Base-by-base conservation (phyloP, 2,113 vertebrate species). In the Taurulus bubalis region DNA sequence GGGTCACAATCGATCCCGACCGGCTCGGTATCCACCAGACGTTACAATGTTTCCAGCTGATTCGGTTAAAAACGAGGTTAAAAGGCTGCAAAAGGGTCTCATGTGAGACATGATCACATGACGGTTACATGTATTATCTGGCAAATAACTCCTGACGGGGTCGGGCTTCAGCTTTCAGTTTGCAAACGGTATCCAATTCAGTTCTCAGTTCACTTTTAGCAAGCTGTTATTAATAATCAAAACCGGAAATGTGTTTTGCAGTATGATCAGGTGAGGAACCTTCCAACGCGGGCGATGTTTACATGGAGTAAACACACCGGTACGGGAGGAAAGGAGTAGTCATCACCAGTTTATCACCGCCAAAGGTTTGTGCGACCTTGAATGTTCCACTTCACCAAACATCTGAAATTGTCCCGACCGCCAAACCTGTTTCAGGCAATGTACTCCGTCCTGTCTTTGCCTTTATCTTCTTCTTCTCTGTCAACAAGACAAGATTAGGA, bases 381-480 rank as follows among this genome's bases (percentile, higher is more conserved):
- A 42, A 89, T 88, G 90, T 94, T 92, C 87, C 82, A 73, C 88
- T 84, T 75, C 68, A 71, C 63, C 85, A 85, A 89, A 90, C 76
- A 89, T 80, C 60, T 89, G 64, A 91, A 85, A 88, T 85, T 79
- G 81, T 73, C 56, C 67, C 78, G 58, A 68, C 79, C 69, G 85
- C 42, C 66, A 51, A 26, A 75, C 47, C 65, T 77, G 78, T 82
- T 87, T 90, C 88, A 78, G 51, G 71, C 79, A 87, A 85, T 89
- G 88, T 88, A 63, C 79, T 66, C 77, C 49, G 55, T 69, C 51
- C 62, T 58, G 60, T 83, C 9, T 59, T 6, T 45, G 45, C 47
- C 12, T 3, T 72, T 79, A 59, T 55, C 28, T 71, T 51, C 40
- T 73, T 72, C 80, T 73, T 82, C 71, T 79, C 79, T 77, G 79